Base-by-base conservation (phyloP, 2,113 vertebrate species). In the Bubo blakistoni region DNA sequence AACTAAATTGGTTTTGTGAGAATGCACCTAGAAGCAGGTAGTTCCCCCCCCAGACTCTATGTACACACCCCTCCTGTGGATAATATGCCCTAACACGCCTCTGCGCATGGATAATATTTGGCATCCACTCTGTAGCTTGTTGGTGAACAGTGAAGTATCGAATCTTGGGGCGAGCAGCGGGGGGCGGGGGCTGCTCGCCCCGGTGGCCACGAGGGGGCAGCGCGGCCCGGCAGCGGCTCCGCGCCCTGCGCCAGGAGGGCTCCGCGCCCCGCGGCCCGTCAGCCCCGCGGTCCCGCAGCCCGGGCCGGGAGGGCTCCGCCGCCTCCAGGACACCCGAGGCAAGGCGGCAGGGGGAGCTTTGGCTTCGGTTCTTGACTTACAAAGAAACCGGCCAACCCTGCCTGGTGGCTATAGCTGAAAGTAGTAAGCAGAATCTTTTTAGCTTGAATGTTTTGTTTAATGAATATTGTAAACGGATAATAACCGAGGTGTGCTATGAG, bases 341-440 rank as follows among this genome's bases (percentile, higher is more conserved):
- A 8, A 20, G 46, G 46, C 46, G 46, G 46, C 46, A 20, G 46
- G 9, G 46, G 17, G 57, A 32, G 17, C 72, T 27, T 15, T 7
- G 54, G 18, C 55, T 70, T 17, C 15, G 79, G 10, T 7, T 14
- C 38, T 30, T 4, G 40, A 10, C 14, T 88, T 88, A 73, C 89
- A 72, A 84, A 86, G 55, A 84, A 94, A 77, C 47, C 22, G 74
- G 19, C 5, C 76, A 92, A 44, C 62, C 87, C 87, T 96, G 92
- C 74, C 85, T 17, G 3, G 13, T n/a, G 30, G 17, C 5, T 30
- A 7, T 0, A 42, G 42, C 25, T 71, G 36, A 30, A 30, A 29
- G 71, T 12, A 12, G 15, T 7, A 13, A 52, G 40, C 25, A 16
- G 30, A 80, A 40, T 87, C 88, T 94, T 91, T 18, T 77, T 55